phyloP scores from a whole-genome alignment of 2,797 vertebrate species.

The Pipistrellus kuhlii region DNA sequence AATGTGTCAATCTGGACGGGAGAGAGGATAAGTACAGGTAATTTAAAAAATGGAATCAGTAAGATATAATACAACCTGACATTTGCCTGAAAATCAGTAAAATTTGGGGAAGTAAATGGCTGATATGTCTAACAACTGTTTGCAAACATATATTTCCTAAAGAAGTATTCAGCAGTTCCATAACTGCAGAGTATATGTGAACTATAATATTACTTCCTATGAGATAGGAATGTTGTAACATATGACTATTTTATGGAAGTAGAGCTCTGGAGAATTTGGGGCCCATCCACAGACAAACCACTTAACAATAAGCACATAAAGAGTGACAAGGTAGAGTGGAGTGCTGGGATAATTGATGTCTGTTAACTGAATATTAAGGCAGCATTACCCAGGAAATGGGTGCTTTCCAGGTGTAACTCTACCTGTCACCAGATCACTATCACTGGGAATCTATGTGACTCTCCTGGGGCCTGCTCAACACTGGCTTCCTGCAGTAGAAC shows the following conservation, averaged over 20 bases:
- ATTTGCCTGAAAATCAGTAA: constrained; percentile 3
- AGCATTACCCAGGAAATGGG: not conserved
- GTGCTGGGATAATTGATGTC: not conserved
- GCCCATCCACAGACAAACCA: not conserved
- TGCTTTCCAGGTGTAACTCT: not conserved
- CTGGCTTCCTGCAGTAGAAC: not conserved
- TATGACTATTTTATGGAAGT: not conserved
- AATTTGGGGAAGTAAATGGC: not conserved
- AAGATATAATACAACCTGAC: not conserved
- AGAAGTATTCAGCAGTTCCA: not conserved
- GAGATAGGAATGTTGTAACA: not conserved
- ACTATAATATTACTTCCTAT: constrained; percentile 40
- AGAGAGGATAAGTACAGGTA: not conserved
- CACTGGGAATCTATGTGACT: not conserved
- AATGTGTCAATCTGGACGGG: not conserved
- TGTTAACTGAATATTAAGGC: not conserved
- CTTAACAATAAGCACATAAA: not conserved
- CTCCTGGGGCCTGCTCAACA: not conserved
- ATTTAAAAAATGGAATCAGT: not conserved
- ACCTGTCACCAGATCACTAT: no score
- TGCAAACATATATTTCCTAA: not conserved
- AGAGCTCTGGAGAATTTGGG: not conserved
- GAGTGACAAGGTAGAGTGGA: not conserved
- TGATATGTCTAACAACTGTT: not conserved
- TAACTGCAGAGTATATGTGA: not conserved